Percentiles rank a stretch among this genome's conserved stretches.
Evolutionary conservation across 2,888 invertebrate genomes (phyloP).

Genomic region (Aelia acuminata): DNA sequence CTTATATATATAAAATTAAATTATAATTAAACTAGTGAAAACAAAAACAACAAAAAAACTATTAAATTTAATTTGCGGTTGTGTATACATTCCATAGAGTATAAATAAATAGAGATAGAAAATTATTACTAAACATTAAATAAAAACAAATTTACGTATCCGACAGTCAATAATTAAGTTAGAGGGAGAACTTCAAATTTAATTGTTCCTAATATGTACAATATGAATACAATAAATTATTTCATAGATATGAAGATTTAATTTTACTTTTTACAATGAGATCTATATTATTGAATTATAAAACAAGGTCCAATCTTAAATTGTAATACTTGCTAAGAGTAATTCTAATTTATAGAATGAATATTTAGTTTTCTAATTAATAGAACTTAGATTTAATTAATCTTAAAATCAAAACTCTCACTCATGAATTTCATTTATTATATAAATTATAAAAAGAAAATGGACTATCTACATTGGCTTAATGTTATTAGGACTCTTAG

Average conservation of each 20-base stretch:
- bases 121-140: neutral
- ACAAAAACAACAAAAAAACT: neutral
- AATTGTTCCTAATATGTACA: constrained; percentile 3
- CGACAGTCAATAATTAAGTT: neutral
- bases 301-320: neutral
- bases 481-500: neutral
- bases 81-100: neutral
- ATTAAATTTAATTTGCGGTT: neutral
- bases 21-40: neutral
- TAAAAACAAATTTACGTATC: neutral
- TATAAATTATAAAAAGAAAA: constrained; percentile 30
- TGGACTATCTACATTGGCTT: constrained; percentile 20
- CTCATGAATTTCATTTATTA: constrained; percentile 22
- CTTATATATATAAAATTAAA: neutral
- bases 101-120: neutral
- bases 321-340: neutral
- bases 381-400: neutral
- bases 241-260: neutral
- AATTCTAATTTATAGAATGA: neutral
- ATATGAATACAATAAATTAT: constrained; percentile 43
- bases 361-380: neutral
- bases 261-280: neutral
- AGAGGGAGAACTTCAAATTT: neutral
- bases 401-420: constrained; percentile 22
- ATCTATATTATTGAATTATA: neutral